These are phyloP conservation scores for Bucco capensis DNA, from an alignment of 2,113 vertebrate species.

Conservation along the genomic window DNA sequence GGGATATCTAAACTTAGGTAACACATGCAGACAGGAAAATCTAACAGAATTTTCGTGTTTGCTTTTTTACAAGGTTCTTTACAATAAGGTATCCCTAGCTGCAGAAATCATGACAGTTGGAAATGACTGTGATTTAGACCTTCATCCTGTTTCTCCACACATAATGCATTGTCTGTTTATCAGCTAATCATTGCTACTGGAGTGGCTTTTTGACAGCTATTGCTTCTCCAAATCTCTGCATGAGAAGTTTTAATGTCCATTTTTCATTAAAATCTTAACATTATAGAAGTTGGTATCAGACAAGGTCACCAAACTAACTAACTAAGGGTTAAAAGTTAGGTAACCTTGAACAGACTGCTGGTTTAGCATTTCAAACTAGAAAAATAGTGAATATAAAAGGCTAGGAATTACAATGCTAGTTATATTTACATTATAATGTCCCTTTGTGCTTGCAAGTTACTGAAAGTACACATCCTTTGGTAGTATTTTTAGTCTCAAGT, in stretches of 20 bases:
- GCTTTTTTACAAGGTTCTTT: not conserved
- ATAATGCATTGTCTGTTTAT: not conserved
- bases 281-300: not conserved
- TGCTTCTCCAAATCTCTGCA: not conserved
- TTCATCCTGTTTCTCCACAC: not conserved
- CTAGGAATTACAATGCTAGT: not conserved
- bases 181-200: not conserved
- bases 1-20: not conserved
- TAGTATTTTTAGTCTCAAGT: conserved; percentile 30
- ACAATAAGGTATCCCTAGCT: not conserved
- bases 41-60: not conserved
- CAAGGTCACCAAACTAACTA: not conserved
- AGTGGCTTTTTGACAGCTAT: not conserved
- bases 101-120: not conserved
- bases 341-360: not conserved
- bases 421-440: conserved; percentile 25
- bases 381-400: conserved; percentile 16
- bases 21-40: not conserved
- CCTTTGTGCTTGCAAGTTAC: conserved; percentile 51
- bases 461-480: conserved; percentile 10
- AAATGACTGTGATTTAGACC: not conserved
- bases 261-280: not conserved
- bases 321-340: not conserved
- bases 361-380: conserved; percentile 6
- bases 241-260: not conserved